Base-by-base conservation (phyloP, 2,113 vertebrate species). In the Dinomys branickii region DNA sequence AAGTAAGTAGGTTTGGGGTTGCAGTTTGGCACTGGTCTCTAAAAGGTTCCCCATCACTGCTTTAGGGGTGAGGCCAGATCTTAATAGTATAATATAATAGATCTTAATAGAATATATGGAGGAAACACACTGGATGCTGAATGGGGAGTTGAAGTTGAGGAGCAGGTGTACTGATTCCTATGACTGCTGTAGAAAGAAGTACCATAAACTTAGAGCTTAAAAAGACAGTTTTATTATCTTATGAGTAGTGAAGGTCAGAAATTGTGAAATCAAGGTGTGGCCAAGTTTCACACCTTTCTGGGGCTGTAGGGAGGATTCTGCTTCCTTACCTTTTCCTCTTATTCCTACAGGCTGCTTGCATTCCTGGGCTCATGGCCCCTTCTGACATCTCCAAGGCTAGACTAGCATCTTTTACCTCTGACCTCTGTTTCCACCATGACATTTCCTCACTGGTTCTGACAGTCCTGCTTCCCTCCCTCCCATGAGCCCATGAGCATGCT, bases 101-200 rank as follows among this genome's bases (percentile, higher is more conserved):
- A n/a, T n/a, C n/a, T n/a, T n/a, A 24, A 17, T 93, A 38, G 67
- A 50, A 30, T 80, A 47, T 52, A 2, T 90, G 30, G 80, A 63
- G 30, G 33, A 67, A 47, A 41, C 20, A 47, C 30, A 13, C 30
- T 19, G 50, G 78, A 41, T 81, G 71, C 33, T 56, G 1, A 65
- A 20, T 75, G 41, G 56, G 28, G 50, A 54, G 41, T 67, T 5
- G 38, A 81, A 47, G 2, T 52, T 73, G 30, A 26, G 22, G 19
- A 9, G 22, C 47, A 16, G 5, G 0, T 69, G 0, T 19, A 1
- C 56, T 71, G 50, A 13, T 92, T 95, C 5, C 58, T 85, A 0
- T 65, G 93, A 20, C 44, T 85, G 52, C 50, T 61, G 12, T 90
- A 80, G 93, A 90, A 90, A 77, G 69, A 38, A 28, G 59, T 5